Percentiles rank a stretch among this genome's conserved stretches.
These are phyloP conservation scores for Neopipo cinnamomea DNA, from an alignment of 2,113 vertebrate species.

Conservation along the genomic window DNA sequence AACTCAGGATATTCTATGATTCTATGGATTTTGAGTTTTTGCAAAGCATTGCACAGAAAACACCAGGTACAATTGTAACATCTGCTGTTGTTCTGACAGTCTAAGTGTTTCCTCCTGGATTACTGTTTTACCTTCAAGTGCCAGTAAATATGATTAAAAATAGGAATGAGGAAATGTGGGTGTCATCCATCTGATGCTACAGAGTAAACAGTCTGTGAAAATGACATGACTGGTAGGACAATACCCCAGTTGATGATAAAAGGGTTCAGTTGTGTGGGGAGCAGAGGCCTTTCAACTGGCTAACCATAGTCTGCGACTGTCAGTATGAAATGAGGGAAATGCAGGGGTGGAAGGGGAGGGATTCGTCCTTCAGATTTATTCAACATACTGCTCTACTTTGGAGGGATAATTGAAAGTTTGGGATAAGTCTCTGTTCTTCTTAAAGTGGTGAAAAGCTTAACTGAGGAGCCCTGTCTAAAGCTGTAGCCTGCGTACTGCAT, in stretches of 20 bases:
- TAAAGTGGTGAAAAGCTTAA: not conserved
- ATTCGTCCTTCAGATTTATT: not conserved
- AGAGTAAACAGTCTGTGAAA: conserved; percentile 45
- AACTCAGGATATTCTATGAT: not conserved
- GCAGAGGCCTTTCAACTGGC: not conserved
- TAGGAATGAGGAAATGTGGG: conserved; percentile 21
- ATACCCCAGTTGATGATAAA: not conserved
- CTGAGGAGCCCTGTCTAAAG: not conserved
- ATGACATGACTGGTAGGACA: not conserved
- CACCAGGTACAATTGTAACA: not conserved
- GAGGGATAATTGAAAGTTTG: not conserved
- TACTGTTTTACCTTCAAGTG: conserved; percentile 36
- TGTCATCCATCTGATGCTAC: conserved; percentile 25
- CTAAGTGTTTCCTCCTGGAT: not conserved
- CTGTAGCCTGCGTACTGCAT: not conserved
- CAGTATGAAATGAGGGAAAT: not conserved
- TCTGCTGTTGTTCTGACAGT: not conserved
- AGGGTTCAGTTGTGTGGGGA: not conserved
- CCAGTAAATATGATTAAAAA: conserved; percentile 37
- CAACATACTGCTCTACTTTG: not conserved
- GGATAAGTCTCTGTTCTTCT: not conserved
- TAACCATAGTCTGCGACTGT: not conserved
- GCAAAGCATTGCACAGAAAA: not conserved
- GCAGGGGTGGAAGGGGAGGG: not conserved
- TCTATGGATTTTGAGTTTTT: not conserved